Evolutionary conservation across 1,140 invertebrate genomes (phyloP), one percentile per base, ranked within the genome.

Genomic region (Saccostrea glomerata): DNA sequence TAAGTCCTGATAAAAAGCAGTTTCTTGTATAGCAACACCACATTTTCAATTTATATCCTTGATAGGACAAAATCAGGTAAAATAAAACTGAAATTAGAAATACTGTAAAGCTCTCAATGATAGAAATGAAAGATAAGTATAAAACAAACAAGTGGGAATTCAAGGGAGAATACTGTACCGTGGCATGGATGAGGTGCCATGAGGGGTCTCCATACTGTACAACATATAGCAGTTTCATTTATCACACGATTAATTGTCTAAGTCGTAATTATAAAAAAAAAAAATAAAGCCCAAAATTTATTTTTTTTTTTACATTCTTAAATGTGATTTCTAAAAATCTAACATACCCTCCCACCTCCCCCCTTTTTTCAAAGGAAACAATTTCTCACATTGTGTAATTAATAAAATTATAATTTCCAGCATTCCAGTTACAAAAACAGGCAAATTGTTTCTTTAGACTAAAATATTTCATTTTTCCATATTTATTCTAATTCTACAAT

Each of bases 151-250:
- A 56, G 40, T 23, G 30, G 82, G 82, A 54, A 47, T 54, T 11
- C n/a, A n/a, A 83, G 40, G 82, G 40, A 83, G 40, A 54, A 83
- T 83, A 83, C 54, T 56, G 54, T 83, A 83, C 82, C 82, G 82
- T 54, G 82, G 82, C 82, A 83, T n/a, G 17, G 82, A 83, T 23
- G 82, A 36, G 4, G 82, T 47, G 2, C 36, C 20, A 23, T 83
- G 82, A 11, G n/a, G 36, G 4, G 36, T 54, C 54, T 83, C 82
- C 82, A 83, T 83, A 23, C 82, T 83, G 82, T 83, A 54, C 40
- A 83, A 83, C 6, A 54, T 23, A 83, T 23, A 83, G 54, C n/a
- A 73, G 66, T 25, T 13, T 23, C n/a, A 73, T 73, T 73, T 36
- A 25, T 25, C n/a, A 73, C 25, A 25, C 30, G 23, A 7, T 25